Conservation (phyloP, 2,888 invertebrate species). For the Apotomis capreana region DNA sequence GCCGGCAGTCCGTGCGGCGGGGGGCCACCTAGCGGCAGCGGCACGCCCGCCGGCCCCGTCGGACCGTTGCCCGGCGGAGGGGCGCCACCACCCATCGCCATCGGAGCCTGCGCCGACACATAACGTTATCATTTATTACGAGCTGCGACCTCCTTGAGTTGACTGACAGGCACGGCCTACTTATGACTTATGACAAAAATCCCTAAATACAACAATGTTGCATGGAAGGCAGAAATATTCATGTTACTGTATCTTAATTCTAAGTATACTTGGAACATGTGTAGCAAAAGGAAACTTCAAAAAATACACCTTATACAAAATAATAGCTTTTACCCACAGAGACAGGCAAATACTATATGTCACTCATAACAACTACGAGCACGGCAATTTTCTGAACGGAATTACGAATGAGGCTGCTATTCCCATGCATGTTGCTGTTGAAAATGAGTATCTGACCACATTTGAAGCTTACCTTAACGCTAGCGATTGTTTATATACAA, state of each 20-base stretch:
- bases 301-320: slow-evolving; percentile 60
- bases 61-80: slow-evolving; percentile 70
- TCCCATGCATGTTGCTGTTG: slow-evolving; percentile 65
- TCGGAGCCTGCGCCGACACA: slow-evolving; percentile 59
- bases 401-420: slow-evolving; percentile 70
- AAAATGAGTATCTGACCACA: slow-evolving; percentile 45
- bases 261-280: neutral
- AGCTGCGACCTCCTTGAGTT: too few species aligned
- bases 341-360: slow-evolving; percentile 64
- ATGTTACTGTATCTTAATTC: slow-evolving; percentile 4
- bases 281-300: slow-evolving; percentile 13
- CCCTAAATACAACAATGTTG: slow-evolving; percentile 6
- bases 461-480: slow-evolving; percentile 59
- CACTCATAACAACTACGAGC: slow-evolving; percentile 52
- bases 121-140: slow-evolving; percentile 4
- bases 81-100: slow-evolving; percentile 76
- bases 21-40: slow-evolving; percentile 60
- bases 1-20: slow-evolving; percentile 72
- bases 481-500: slow-evolving; percentile 14
- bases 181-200: neutral
- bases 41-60: slow-evolving; percentile 52
- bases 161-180: slow-evolving; percentile 6
- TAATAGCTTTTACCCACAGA: slow-evolving; percentile 65
- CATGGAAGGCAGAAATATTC: neutral
- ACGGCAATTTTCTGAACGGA: slow-evolving; percentile 63